These are phyloP conservation scores for Hydropsyche betteni DNA, from an alignment of 2,888 invertebrate species.

Conservation along the genomic window DNA sequence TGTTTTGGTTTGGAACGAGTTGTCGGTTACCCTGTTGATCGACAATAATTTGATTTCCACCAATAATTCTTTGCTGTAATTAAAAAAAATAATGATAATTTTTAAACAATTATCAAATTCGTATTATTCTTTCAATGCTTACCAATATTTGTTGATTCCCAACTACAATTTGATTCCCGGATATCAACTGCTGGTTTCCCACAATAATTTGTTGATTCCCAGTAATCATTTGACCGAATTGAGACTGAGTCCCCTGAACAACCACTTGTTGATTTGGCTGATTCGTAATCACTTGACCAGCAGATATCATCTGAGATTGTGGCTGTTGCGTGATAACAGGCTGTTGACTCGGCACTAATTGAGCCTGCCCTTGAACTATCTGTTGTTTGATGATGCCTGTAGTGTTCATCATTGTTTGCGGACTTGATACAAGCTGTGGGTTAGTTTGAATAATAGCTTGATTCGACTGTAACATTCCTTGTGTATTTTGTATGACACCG, in stretches of 20 bases:
- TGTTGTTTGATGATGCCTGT: conserved; percentile 49
- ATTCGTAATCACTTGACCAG: conserved; percentile 50
- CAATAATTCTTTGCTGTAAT: conserved; percentile 40
- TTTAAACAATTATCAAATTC: conserved; percentile 54
- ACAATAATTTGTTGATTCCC: conserved; percentile 54
- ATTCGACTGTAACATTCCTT: conserved; percentile 63
- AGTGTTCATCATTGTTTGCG: conserved; percentile 43
- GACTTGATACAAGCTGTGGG: conserved; percentile 57
- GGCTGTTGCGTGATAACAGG: conserved; percentile 64
- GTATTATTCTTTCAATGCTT: conserved; percentile 56
- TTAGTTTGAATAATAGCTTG: conserved; percentile 62
- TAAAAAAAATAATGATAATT: conserved; percentile 36
- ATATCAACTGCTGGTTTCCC: conserved; percentile 57
- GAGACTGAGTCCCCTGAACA: conserved; percentile 51
- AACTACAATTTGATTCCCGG: conserved; percentile 52
- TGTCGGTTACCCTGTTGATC: conserved; percentile 48
- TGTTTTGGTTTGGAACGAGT: conserved; percentile 44
- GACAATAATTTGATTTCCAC: conserved; percentile 45
- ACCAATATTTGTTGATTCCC: conserved; percentile 46
- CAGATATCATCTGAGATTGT: conserved; percentile 63
- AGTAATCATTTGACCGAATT: conserved; percentile 33
- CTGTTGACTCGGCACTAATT: conserved; percentile 63
- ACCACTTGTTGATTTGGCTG: conserved; percentile 55
- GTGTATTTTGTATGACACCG: conserved; percentile 38
- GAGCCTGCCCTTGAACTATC: conserved; percentile 54